Base-by-base conservation (phyloP, 2,113 vertebrate genomes). In the Phaethornis superciliosus region DNA sequence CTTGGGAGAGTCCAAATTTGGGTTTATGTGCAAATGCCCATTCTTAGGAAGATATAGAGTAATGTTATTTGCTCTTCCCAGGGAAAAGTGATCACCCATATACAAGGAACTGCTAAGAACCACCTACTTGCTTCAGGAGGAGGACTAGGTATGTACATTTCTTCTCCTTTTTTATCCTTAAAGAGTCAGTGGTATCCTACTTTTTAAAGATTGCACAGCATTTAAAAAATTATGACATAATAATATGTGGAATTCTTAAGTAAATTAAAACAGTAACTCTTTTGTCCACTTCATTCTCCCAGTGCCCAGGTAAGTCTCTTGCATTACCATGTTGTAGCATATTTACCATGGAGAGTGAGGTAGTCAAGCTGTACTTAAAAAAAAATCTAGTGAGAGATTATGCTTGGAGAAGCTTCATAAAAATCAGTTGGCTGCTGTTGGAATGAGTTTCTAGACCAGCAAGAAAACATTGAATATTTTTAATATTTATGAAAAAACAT, bases 401-500 rank as follows among this genome's bases (percentile, higher is more conserved):
- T 56, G 88, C 81, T 92, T 82, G 33, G 78, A 85, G 79, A 24
- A 91, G 32, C 11, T 80, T 85, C 78, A 82, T 33, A 55, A 93
- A 94, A 89, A 58, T 51, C 62, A 72, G 3, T 82, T 33, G 21
- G 12, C 64, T 92, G 26, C 33, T 87, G 35, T 77, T 80, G 42
- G 37, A 77, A 72, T 44, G 76, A 28, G 14, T 92, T 92, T 80
- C 28, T 54, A 24, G 47, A 59, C 6, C 47, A 88, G 55, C 23
- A 67, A 47, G 49, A 85, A 75, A 90, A 82, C 7, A 32, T 28
- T 1, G 8, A 9, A 14, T 63, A 88, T 79, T 94, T 88, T 77
- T 70, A 94, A 80, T 89, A 92, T 77, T 92, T 92, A 94, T 44
- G 65, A 89, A 89, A 94, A 71, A 26, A 2, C 4, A 76, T 58